phyloP scores from a whole-genome alignment of 2,888 invertebrate genomes.

The Diplolepis rosae region DNA sequence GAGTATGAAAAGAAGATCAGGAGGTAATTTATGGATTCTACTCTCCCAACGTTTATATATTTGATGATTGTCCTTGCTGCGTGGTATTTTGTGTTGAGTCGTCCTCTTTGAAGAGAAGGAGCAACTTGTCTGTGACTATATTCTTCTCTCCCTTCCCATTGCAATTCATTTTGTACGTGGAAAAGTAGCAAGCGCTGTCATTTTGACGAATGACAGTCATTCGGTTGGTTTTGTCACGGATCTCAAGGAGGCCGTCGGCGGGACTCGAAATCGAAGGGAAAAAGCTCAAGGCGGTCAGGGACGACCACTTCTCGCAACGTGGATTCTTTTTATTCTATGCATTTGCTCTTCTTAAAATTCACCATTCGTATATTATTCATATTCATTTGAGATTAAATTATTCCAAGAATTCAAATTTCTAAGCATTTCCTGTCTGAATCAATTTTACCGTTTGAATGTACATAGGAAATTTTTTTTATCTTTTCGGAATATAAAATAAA shows the following conservation, averaged over 20 bases:
- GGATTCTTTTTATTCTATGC: background rate
- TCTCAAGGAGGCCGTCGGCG: background rate
- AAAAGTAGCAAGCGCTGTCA: conserved; percentile 1
- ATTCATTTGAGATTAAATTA: no score
- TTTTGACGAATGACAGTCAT: conserved; percentile 14
- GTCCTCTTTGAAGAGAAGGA: background rate
- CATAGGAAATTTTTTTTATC: no score
- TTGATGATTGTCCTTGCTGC: background rate
- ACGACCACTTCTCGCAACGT: background rate
- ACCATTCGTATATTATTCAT: background rate
- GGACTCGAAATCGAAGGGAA: background rate
- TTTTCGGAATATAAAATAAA: no score
- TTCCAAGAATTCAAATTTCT: no score
- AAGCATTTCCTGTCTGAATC: no score
- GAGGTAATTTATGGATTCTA: background rate
- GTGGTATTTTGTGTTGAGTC: background rate
- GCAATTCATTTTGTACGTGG: background rate
- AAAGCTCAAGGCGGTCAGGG: conserved; percentile 15
- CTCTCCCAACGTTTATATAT: background rate
- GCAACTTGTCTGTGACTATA: background rate
- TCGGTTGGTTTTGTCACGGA: background rate
- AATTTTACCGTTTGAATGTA: no score
- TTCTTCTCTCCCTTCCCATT: background rate
- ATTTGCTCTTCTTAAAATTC: background rate
- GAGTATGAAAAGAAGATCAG: background rate